These are phyloP conservation scores for Trissolcus brochymenae DNA, from an alignment of 2,888 invertebrate species.

Conservation along the genomic window DNA sequence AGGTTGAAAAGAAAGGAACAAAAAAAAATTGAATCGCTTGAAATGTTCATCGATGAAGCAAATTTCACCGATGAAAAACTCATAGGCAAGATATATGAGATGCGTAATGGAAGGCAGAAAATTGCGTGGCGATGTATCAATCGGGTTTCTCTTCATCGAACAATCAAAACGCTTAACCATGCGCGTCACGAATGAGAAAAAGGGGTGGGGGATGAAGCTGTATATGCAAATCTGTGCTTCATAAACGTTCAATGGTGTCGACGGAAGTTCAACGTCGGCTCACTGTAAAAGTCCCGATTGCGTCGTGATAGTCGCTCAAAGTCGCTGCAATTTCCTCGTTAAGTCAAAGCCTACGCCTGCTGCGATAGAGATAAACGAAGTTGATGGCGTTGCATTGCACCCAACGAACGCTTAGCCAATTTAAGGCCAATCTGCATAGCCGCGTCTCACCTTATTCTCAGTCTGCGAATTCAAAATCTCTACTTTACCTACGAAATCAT, in stretches of 20 bases:
- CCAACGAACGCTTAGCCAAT: conserved; percentile 57
- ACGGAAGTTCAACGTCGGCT: conserved; percentile 58
- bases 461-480: background rate
- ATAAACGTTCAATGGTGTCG: conserved; percentile 52
- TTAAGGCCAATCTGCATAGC: conserved; percentile 61
- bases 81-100: conserved; percentile 2
- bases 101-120: background rate
- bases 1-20: background rate
- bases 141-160: conserved; percentile 24
- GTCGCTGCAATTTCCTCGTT: conserved; percentile 61
- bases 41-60: background rate
- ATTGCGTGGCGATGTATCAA: conserved; percentile 6
- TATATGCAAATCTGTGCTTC: conserved; percentile 47
- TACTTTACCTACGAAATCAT: background rate
- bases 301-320: conserved; percentile 55
- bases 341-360: conserved; percentile 57
- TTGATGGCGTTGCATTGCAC: conserved; percentile 53
- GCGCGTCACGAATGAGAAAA: conserved; percentile 34
- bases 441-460: conserved; percentile 40
- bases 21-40: background rate
- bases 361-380: conserved; percentile 59
- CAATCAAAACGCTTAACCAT: conserved; percentile 33
- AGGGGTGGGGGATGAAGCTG: conserved; percentile 7
- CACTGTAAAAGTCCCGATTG: conserved; percentile 59
- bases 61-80: background rate